Evolutionary conservation across 2,113 vertebrate species (phyloP), one percentile per base, ranked within the genome.

Genomic region (Chaetodon auriga): DNA sequence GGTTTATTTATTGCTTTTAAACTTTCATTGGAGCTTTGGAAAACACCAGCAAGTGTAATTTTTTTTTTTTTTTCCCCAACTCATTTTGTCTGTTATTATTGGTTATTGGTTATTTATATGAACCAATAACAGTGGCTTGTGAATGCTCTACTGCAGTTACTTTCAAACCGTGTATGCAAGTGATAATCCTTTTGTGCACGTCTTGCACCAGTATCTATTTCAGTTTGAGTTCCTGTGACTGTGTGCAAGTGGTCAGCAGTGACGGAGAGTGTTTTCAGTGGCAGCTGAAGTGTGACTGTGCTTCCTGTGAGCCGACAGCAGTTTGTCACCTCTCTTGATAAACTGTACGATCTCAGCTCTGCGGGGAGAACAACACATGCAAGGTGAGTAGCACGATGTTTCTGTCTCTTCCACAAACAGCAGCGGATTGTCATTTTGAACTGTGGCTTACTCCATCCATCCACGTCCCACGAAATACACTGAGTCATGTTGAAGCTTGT

Each of bases 241-340:
- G 12, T 53, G 66, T 15, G 36, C 5, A 0, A 76, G 25, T 25
- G 73, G 80, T 57, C 73, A 82, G 53, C 35, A n/a, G 70, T 1
- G 1, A 3, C n/a, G 68, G 23, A 45, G 1, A 68, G 45, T 21
- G 57, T n/a, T 58, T 13, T 43, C 46, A 12, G 60, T 4, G 2
- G 45, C 36, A 55, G 72, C 36, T 68, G 80, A 13, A 61, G 36
- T 54, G 3, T 19, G 25, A 48, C 57, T 23, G 48, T 2, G 57
- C 73, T 70, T 82, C 80, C 66, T 71, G 66, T 51, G 43, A 65
- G 30, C 21, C 0, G 12, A 21, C 49, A 51, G 60, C n/a, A 25
- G 45, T 19, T 64, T 35, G 51, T 36, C 23, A 45, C 43, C 45
- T 78, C n/a, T 65, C 51, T 55, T 0, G n/a, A 35, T 30, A 12